Evolutionary conservation across 2,888 invertebrate genomes (phyloP), one percentile per base, ranked within the genome.

Genomic region (Polymixis lichenea): DNA sequence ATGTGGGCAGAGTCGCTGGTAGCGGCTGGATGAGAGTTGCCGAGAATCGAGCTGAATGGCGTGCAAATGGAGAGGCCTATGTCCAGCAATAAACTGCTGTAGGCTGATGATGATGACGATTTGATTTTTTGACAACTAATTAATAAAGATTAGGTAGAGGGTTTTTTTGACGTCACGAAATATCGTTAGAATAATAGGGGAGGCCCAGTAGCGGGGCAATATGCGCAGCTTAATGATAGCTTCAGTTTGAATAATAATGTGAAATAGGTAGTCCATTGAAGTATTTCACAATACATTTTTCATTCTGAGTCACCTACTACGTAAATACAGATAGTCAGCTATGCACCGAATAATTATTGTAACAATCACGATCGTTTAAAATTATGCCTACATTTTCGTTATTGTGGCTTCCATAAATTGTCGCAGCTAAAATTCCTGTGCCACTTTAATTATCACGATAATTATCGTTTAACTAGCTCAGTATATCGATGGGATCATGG

Each of bases 391-490:
- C 51, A 32, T 49, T 46, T 80, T 75, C 15, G 17, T 32, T 4
- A 70, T 65, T 73, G 66, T 32, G 22, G 25, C 46, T 64, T 51
- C 51, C 60, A 61, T 56, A 65, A 53, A 61, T 75, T 75, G 22
- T 49, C n/a, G n/a, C n/a, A n/a, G n/a, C n/a, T n/a, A n/a, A 58
- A 51, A 79, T 79, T 55, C 38, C 17, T 53, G 32, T 25, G 55
- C 17, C 25, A 75, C 56, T 66, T 66, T 55, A 61, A 81, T 56
- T 71, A 55, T 62, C 43, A 51, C 43, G n/a, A 51, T 55, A 55
- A 2, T 25, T 66, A 32, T 75, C 38, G 22, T 58, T 64, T 32
- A 64, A 51, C 19, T 58, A 49, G 13, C 32, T 46, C 28, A n/a
- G 3, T 55, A 3, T 73, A 49, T 38, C 55, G 11, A 25, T 22